Base-by-base conservation (phyloP, 2,888 invertebrate species). In the Aporophyla lueneburgensis region DNA sequence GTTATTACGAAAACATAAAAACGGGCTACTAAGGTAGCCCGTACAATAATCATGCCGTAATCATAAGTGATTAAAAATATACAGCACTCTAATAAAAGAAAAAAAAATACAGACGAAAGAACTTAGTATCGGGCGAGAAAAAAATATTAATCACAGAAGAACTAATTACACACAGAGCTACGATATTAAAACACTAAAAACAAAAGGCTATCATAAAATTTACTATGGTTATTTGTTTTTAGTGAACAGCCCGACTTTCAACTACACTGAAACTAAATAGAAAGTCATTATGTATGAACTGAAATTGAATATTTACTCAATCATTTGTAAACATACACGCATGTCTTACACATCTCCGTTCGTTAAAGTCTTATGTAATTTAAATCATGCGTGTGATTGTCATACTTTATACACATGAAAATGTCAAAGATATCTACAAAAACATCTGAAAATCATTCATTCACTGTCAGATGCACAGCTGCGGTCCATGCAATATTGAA, bases 141-240 rank as follows among this genome's bases (percentile, higher is more conserved):
- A 51, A 51, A 49, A 51, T 33, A 62, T 1, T 7, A 53, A 71
- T 54, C 7, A 54, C 7, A 54, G 12, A 71, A 53, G 9, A n/a
- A n/a, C 5, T 21, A 21, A 72, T 49, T 24, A 49, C 46, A 16
- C 14, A 58, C 46, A 21, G 19, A 56, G 21, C 40, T 49, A 10
- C 19, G n/a, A 9, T 21, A 61, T 24, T 68, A 79, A 40, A 71
- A 79, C 71, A 62, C 3, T 78, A 46, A 76, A 76, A 80, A 56
- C 61, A 62, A 62, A 77, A 56, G 54, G 1, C 33, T 3, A 24
- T 21, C 43, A 73, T 72, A 63, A 54, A 51, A 53, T 40, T 53
- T 19, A 53, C 40, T 33, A 27, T 6, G 19, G 53, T n/a, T 33
- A 61, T 71, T 76, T 61, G 19, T 49, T 61, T 66, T 12, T 54